A percentile compares a stretch with the other conserved stretches of the same genome.
Conservation (phyloP, 2,113 vertebrate species). For the Riparia riparia region DNA sequence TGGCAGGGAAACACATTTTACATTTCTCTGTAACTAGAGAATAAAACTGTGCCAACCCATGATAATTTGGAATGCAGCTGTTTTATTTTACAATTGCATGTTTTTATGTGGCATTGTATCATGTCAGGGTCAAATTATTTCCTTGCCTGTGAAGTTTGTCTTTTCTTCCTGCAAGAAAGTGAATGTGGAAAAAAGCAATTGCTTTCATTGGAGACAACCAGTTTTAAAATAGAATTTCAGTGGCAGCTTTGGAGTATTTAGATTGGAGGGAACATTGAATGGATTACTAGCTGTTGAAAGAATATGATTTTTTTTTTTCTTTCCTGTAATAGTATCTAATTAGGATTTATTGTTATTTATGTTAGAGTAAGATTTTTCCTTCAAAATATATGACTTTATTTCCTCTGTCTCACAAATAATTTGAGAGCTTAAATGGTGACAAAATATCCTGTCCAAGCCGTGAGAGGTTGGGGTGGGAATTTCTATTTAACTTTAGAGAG, state of each 20-base stretch:
- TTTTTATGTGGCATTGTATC: background rate
- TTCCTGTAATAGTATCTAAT: background rate
- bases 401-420: background rate
- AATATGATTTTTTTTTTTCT: background rate
- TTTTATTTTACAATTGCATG: background rate
- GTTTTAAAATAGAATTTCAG: background rate
- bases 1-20: too few relatives aligned
- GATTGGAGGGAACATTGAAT: background rate
- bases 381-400: background rate
- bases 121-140: background rate
- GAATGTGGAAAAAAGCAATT: background rate
- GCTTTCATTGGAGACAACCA: background rate
- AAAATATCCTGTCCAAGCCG: background rate
- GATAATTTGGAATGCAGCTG: background rate
- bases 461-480: background rate
- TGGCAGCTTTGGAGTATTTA: background rate
- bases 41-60: too few relatives aligned
- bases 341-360: background rate
- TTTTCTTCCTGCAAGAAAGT: background rate
- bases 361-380: background rate
- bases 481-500: background rate
- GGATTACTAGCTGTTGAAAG: background rate
- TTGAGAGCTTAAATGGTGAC: background rate
- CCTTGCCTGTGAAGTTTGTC: background rate
- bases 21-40: too few relatives aligned